Conservation (phyloP, 2,113 vertebrate genomes). For the Cynoglossus semilaevis region DNA sequence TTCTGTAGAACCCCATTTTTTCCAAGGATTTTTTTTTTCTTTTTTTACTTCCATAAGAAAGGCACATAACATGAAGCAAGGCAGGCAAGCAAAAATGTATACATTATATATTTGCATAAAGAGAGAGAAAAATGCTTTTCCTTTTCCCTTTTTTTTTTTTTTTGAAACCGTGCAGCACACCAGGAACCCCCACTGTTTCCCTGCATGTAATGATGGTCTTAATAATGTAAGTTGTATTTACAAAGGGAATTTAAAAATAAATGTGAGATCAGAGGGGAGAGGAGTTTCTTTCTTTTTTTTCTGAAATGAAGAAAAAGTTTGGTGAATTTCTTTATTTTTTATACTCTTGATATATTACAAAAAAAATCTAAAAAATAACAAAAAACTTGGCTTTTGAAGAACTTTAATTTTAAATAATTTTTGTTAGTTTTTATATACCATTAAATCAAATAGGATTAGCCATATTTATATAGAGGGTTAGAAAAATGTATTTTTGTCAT, state of each 20-base stretch:
- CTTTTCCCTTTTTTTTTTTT: not conserved
- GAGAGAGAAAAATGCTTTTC: not conserved
- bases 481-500: too few relatives aligned
- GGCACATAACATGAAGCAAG: not conserved
- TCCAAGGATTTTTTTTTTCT: not conserved
- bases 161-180: constrained; percentile 5
- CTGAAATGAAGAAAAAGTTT: too few relatives aligned
- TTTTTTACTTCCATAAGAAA: constrained; percentile 23
- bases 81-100: not conserved
- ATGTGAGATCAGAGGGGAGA: not conserved
- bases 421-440: too few relatives aligned
- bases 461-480: too few relatives aligned
- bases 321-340: too few relatives aligned
- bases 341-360: too few relatives aligned
- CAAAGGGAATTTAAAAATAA: constrained; percentile 3
- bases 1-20: too few relatives aligned
- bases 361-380: too few relatives aligned
- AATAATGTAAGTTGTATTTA: not conserved
- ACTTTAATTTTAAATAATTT: too few relatives aligned
- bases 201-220: constrained; percentile 8
- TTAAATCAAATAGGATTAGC: too few relatives aligned
- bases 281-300: not conserved
- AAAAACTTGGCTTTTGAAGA: too few relatives aligned
- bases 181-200: not conserved
- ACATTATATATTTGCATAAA: not conserved